A percentile compares a stretch with the other conserved stretches of the same genome.
phyloP scores from a whole-genome alignment of 2,797 vertebrate genomes.

The Anisognathus igniventris region DNA sequence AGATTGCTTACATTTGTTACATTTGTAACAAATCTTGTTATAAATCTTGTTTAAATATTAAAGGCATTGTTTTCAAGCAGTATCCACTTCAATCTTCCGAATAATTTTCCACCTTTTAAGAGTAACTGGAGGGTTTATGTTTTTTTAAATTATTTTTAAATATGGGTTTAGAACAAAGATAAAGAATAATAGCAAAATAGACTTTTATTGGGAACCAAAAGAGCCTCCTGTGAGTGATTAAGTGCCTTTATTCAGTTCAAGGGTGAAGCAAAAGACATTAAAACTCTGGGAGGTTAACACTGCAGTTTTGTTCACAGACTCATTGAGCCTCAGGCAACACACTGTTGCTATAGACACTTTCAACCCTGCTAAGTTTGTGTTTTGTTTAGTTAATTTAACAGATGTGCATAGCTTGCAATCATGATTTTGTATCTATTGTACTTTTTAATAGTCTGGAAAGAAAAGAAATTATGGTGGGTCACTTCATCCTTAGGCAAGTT shows the following conservation, averaged over 20 bases:
- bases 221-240: background rate
- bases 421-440: conserved; percentile 9
- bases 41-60: background rate
- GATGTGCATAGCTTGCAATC: conserved; percentile 52
- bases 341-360: background rate
- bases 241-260: conserved; percentile 14
- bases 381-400: conserved; percentile 62
- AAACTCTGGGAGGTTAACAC: conserved; percentile 37
- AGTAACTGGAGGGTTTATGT: background rate
- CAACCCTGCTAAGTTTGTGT: background rate
- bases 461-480: conserved; percentile 8
- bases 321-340: conserved; percentile 13
- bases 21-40: background rate
- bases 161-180: background rate
- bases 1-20: too few species aligned
- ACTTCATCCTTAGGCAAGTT: background rate
- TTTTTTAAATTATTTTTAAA: background rate
- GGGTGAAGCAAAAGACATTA: conserved; percentile 34
- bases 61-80: background rate
- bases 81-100: background rate
- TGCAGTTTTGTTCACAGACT: background rate
- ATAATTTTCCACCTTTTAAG: background rate
- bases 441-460: conserved; percentile 21
- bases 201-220: background rate
- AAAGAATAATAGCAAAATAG: background rate